phyloP scores from a whole-genome alignment of 2,113 vertebrate genomes.

The Elgaria multicarinata region DNA sequence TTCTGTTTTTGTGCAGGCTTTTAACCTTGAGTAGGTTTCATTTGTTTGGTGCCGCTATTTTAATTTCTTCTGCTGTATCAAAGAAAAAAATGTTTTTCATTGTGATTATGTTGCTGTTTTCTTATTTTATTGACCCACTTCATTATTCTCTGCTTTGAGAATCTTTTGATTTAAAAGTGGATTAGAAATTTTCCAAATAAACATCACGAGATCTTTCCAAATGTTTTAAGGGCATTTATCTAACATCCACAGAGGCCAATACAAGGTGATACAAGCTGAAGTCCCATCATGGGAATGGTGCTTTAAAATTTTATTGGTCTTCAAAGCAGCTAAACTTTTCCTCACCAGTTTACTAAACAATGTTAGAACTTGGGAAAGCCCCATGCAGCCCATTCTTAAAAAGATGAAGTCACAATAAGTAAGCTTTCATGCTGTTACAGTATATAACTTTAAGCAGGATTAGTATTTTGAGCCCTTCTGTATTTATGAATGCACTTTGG shows the following conservation, averaged over 20 bases:
- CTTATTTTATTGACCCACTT: background rate
- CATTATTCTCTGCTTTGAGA: background rate
- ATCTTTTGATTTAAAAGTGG: background rate
- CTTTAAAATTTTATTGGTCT: background rate
- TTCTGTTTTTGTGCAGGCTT: background rate
- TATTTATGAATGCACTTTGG: slow-evolving; percentile 33
- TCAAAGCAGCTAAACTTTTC: background rate
- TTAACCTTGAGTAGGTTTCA: background rate
- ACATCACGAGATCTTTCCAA: background rate
- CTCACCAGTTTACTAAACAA: background rate
- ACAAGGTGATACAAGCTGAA: background rate
- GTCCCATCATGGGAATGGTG: background rate
- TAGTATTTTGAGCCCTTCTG: slow-evolving; percentile 19
- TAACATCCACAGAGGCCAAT: background rate
- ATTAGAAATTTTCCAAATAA: background rate
- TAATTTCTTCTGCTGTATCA: background rate
- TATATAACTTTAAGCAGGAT: slow-evolving; percentile 20
- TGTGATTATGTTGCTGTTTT: background rate
- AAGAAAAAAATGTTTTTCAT: background rate
- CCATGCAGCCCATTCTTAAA: slow-evolving; percentile 22
- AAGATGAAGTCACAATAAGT: slow-evolving; percentile 21
- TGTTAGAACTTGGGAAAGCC: background rate
- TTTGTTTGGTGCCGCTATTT: background rate
- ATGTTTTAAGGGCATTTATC: background rate
- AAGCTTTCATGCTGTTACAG: slow-evolving; percentile 15